A percentile compares a stretch with the other conserved stretches of the same genome.
Conservation (phyloP, 2,113 vertebrate species). For the Stegostoma tigrinum region DNA sequence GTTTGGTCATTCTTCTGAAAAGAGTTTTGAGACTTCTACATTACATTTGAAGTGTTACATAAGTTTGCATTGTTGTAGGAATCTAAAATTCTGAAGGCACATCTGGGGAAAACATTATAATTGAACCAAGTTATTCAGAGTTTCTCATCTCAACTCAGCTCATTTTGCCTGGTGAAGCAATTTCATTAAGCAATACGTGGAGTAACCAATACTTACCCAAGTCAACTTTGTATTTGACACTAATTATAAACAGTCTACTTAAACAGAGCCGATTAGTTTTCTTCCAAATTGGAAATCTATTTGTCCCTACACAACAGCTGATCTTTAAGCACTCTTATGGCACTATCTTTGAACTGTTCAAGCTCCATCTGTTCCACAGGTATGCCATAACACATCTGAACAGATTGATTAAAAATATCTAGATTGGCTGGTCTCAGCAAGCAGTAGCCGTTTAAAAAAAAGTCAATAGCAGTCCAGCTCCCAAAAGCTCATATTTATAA, state of each 20-base stretch:
- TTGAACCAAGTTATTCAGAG: neutral
- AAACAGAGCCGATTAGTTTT: neutral
- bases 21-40: neutral
- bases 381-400: no score
- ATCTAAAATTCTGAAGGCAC: neutral
- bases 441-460: neutral
- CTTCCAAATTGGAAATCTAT: neutral
- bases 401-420: no score
- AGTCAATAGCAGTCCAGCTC: neutral
- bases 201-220: neutral
- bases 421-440: neutral
- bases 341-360: no score
- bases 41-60: neutral
- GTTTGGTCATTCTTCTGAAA: neutral
- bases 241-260: neutral
- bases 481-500: neutral
- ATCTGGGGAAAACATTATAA: neutral
- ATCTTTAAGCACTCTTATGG: neutral
- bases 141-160: neutral
- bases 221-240: neutral
- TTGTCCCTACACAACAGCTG: no score
- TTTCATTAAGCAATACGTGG: neutral
- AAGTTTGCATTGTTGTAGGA: neutral
- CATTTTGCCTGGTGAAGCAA: neutral
- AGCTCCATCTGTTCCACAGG: no score